Percentiles rank a stretch among this genome's conserved stretches.
Evolutionary conservation across 2,888 invertebrate species (phyloP).

Genomic region (Polylopha cassiicola): DNA sequence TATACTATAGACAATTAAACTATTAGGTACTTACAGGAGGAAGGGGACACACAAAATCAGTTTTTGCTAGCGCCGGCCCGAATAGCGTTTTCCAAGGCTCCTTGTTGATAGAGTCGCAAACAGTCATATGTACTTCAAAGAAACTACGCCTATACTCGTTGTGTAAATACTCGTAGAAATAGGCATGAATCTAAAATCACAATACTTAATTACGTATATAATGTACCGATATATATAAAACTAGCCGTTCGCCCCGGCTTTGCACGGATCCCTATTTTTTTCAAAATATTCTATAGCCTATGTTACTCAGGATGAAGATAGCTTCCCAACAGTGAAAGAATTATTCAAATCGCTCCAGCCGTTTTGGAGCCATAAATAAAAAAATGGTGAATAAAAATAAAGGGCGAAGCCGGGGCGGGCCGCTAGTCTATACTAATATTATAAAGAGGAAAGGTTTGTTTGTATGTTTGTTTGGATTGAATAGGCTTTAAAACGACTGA

Average conservation of each 20-base stretch:
- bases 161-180: slow-evolving; percentile 18
- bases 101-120: slow-evolving; percentile 12
- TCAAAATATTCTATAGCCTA: too few species aligned
- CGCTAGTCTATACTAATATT: too few species aligned
- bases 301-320: too few species aligned
- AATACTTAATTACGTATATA: neutral
- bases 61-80: neutral
- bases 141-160: slow-evolving; percentile 19
- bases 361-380: too few species aligned
- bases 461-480: too few species aligned
- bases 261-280: too few species aligned
- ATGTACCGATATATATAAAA: neutral
- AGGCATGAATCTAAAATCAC: slow-evolving; percentile 7
- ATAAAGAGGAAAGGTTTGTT: too few species aligned
- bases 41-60: neutral
- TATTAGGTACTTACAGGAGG: neutral
- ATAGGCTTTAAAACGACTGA: too few species aligned
- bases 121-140: slow-evolving; percentile 7
- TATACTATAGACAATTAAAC: neutral
- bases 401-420: too few species aligned
- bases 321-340: too few species aligned
- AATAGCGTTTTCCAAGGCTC: slow-evolving; percentile 1
- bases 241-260: neutral
- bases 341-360: too few species aligned
- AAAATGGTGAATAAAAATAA: too few species aligned